Evolutionary conservation across 2,797 vertebrate species (phyloP).

Genomic region (Silurus lanzhouensis): DNA sequence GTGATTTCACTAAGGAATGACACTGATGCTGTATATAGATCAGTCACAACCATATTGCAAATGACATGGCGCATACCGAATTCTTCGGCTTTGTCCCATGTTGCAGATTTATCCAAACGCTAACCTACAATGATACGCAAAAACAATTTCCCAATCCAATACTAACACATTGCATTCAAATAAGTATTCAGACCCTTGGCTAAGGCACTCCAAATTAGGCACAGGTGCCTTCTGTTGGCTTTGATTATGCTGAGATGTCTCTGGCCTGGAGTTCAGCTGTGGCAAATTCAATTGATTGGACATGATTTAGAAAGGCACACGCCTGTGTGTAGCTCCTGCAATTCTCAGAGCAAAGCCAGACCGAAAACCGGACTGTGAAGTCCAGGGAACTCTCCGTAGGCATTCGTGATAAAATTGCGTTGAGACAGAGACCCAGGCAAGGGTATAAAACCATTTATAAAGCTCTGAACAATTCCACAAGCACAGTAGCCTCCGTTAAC

Average conservation of each 20-base stretch:
- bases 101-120: background rate
- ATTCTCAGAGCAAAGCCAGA: background rate
- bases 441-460: background rate
- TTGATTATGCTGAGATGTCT: constrained; percentile 14
- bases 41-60: background rate
- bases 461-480: background rate
- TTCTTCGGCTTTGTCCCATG: background rate
- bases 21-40: background rate
- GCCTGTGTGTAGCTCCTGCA: background rate
- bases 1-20: background rate
- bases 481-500: background rate
- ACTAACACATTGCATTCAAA: background rate
- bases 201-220: background rate
- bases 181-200: background rate
- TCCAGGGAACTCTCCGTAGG: background rate
- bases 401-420: background rate
- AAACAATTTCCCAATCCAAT: background rate
- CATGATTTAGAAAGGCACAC: constrained; percentile 12
- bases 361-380: background rate
- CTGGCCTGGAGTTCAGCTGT: too few species aligned
- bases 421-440: background rate
- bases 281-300: constrained; percentile 2
- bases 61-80: background rate
- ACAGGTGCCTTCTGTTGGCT: constrained; percentile 8
- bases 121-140: background rate